Percentiles rank a stretch among this genome's conserved stretches.
These are phyloP conservation scores for Labrus mixtus DNA, from an alignment of 2,113 vertebrate species.

Conservation along the genomic window DNA sequence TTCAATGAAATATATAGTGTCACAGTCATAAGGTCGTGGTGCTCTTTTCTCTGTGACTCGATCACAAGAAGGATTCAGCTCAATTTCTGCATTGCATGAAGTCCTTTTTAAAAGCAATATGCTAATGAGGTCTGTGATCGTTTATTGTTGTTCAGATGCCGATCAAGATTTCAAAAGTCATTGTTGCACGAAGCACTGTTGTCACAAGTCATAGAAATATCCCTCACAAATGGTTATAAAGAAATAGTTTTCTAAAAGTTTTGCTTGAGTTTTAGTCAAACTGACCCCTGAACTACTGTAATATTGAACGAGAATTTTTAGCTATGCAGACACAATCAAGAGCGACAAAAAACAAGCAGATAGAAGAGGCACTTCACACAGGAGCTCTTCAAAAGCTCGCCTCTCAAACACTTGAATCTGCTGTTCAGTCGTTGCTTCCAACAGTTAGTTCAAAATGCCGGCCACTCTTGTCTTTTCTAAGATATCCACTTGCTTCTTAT, in stretches of 20 bases:
- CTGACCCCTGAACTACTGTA: neutral
- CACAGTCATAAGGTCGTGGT: too few species aligned
- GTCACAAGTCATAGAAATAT: too few species aligned
- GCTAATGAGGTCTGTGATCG: too few species aligned
- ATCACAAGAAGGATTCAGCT: too few species aligned
- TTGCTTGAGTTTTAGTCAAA: neutral
- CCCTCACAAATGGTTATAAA: too few species aligned
- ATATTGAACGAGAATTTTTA: neutral
- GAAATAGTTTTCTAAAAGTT: neutral
- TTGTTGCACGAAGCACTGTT: too few species aligned
- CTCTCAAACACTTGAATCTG: conserved; percentile 1
- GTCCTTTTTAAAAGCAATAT: too few species aligned
- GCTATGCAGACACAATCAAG: neutral
- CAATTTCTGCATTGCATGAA: too few species aligned
- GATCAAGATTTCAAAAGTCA: too few species aligned
- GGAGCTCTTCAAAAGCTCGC: conserved; percentile 9
- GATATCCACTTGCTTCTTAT: conserved; percentile 3
- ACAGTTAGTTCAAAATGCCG: conserved; percentile 3
- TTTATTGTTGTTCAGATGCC: too few species aligned
- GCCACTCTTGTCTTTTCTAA: neutral
- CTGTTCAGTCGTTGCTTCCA: conserved; percentile 2
- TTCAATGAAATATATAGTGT: too few species aligned
- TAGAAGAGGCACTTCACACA: conserved; percentile 8
- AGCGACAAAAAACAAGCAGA: neutral
- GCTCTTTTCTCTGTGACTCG: too few species aligned